phyloP scores from a whole-genome alignment of 92 coral and sea anemone genomes.

The Epizoanthus ramosus region DNA sequence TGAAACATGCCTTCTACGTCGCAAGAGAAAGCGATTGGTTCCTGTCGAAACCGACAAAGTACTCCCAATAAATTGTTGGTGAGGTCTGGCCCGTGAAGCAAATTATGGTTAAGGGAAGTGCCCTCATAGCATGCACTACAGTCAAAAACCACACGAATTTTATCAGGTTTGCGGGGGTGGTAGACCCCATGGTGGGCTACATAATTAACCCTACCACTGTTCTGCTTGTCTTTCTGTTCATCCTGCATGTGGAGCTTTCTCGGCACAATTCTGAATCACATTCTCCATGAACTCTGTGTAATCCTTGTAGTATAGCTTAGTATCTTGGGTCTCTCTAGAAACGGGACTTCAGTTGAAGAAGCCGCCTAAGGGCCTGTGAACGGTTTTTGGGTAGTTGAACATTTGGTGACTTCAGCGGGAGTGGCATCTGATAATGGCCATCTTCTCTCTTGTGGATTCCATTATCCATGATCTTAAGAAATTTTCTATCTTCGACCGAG shows the following conservation, averaged over 20 bases:
- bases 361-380: slow-evolving; percentile 48
- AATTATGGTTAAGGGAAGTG: slow-evolving; percentile 19
- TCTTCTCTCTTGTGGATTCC: slow-evolving; percentile 44
- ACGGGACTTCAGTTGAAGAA: slow-evolving; percentile 33
- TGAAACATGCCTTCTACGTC: slow-evolving; percentile 46
- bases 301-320: slow-evolving; percentile 43
- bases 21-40: slow-evolving; percentile 24
- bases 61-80: slow-evolving; percentile 44
- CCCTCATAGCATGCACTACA: slow-evolving; percentile 39
- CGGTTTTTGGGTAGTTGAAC: slow-evolving; percentile 44
- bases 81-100: slow-evolving; percentile 47
- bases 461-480: background rate
- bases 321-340: slow-evolving; percentile 31
- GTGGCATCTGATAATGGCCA: slow-evolving; percentile 58
- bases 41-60: slow-evolving; percentile 38
- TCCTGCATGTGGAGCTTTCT: background rate
- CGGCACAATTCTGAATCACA: slow-evolving; percentile 40
- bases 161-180: slow-evolving; percentile 21
- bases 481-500: background rate
- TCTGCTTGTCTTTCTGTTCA: background rate
- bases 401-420: slow-evolving; percentile 30
- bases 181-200: slow-evolving; percentile 46
- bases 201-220: slow-evolving; percentile 12
- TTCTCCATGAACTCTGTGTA: slow-evolving; percentile 51
- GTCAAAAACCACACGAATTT: slow-evolving; percentile 35